Percentiles rank a stretch among this genome's conserved stretches.
Conservation (phyloP, 2,797 vertebrate genomes). For the Tachyglossus aculeatus region DNA sequence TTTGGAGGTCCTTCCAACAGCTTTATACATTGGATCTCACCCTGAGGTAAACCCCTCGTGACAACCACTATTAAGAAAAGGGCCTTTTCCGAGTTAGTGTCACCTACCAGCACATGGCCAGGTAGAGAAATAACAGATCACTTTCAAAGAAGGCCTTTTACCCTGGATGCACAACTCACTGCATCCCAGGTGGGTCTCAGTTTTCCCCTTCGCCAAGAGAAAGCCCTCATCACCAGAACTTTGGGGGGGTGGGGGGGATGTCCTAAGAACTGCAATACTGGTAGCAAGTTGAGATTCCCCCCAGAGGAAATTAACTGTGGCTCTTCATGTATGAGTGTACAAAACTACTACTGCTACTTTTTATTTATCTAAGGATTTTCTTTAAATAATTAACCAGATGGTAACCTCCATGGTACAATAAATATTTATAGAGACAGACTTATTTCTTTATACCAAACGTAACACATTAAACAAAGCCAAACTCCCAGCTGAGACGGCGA, state of each 20-base stretch:
- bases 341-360: constrained; percentile 1
- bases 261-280: no score
- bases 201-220: no score
- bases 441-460: constrained; percentile 32
- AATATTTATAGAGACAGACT: constrained; percentile 25
- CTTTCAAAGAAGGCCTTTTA: no score
- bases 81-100: neutral
- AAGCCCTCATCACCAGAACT: no score
- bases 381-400: constrained; percentile 36
- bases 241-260: no score
- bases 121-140: no score
- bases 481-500: neutral
- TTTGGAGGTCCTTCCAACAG: neutral
- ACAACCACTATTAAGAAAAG: neutral
- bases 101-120: no score
- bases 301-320: no score
- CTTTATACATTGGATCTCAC: neutral
- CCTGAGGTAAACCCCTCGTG: neutral
- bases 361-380: constrained; percentile 34
- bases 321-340: neutral
- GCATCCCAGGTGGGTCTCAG: no score
- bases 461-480: constrained; percentile 24
- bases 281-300: no score
- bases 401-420: constrained; percentile 26
- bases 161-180: no score